Evolutionary conservation across 1,140 invertebrate genomes (phyloP).

Genomic region (Bombus fervidus): DNA sequence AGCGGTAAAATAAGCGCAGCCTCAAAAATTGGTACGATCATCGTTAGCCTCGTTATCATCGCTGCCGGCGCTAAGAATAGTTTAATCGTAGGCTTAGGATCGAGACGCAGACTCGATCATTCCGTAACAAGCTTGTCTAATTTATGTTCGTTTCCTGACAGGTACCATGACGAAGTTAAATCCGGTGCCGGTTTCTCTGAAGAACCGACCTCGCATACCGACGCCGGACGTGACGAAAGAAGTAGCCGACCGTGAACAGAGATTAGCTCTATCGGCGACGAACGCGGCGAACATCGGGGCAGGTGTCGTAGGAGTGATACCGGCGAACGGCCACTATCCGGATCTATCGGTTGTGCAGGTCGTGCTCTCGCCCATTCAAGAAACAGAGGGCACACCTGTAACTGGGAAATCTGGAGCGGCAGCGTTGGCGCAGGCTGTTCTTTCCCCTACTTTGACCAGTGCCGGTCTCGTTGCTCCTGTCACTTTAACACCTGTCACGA

Average conservation of each 20-base stretch:
- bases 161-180: constrained; percentile 86
- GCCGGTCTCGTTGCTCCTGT: constrained; percentile 85
- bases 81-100: not conserved
- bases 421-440: constrained; percentile 87
- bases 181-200: constrained; percentile 86
- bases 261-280: constrained; percentile 82
- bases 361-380: constrained; percentile 90
- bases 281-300: constrained; percentile 83
- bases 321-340: constrained; percentile 82
- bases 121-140: constrained; percentile 4
- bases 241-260: constrained; percentile 87
- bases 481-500: constrained; percentile 83
- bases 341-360: constrained; percentile 89
- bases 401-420: constrained; percentile 87
- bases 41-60: constrained; percentile 8
- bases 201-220: constrained; percentile 91
- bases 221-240: constrained; percentile 93
- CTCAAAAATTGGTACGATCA: constrained; percentile 20
- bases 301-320: constrained; percentile 86
- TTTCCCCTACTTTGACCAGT: constrained; percentile 84
- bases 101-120: not conserved
- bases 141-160: constrained; percentile 66
- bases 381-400: constrained; percentile 86
- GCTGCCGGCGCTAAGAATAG: not conserved
- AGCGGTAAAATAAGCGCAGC: constrained; percentile 14